These are phyloP conservation scores for Arnoldichthys spilopterus DNA, from an alignment of 2,797 vertebrate species.

Conservation along the genomic window DNA sequence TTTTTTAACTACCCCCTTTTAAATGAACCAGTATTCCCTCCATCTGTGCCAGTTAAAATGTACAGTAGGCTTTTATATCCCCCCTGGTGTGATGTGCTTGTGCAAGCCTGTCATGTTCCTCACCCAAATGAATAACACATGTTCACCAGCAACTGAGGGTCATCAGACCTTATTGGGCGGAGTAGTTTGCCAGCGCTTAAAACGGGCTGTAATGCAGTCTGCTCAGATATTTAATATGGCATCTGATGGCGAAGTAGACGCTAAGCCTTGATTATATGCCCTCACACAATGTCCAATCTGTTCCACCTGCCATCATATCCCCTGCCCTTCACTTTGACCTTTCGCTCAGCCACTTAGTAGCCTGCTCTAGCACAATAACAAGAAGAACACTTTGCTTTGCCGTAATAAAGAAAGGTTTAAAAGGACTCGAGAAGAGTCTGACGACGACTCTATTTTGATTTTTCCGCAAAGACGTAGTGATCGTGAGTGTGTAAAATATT, in stretches of 20 bases:
- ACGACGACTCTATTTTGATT: conserved; percentile 42
- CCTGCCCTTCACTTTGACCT: conserved; percentile 51
- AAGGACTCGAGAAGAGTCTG: conserved; percentile 32
- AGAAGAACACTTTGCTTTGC: conserved; percentile 28
- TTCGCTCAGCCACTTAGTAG: conserved; percentile 26
- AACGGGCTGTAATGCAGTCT: conserved; percentile 15
- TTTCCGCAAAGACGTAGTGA: conserved; percentile 51
- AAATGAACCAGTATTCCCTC: not conserved
- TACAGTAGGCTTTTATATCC: conserved; percentile 31
- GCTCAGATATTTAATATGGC: conserved; percentile 36
- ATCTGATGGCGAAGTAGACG: conserved; percentile 43
- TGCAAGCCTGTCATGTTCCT: conserved; percentile 19
- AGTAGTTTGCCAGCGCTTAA: not conserved
- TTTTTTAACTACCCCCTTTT: not conserved
- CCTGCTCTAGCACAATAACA: conserved; percentile 12
- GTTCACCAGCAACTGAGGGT: conserved; percentile 41
- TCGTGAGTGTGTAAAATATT: conserved; percentile 46
- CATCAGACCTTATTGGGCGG: conserved; percentile 13
- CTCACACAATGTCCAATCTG: conserved; percentile 53
- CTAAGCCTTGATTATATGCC: conserved; percentile 44
- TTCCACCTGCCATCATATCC: conserved; percentile 50
- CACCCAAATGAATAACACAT: conserved; percentile 48
- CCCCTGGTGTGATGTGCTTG: conserved; percentile 13
- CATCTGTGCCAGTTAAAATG: conserved; percentile 28
- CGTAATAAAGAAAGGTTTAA: conserved; percentile 24